Conservation (phyloP, 2,113 vertebrate genomes). For the Nematolebias whitei region DNA sequence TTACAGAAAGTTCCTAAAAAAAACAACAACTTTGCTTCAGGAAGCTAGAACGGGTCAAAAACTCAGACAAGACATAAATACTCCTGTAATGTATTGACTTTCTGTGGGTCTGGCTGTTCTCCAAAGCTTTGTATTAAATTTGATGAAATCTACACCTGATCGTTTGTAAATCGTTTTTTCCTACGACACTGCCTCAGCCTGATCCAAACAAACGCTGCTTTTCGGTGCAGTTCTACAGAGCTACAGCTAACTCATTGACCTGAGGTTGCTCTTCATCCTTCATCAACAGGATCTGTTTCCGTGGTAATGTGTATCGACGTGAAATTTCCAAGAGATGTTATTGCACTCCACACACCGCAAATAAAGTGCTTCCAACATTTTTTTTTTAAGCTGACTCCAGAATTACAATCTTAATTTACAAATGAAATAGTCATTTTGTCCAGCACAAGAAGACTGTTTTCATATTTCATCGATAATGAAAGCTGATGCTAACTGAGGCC, state of each 20-base stretch:
- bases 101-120: too few relatives aligned
- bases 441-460: slow-evolving; percentile 34
- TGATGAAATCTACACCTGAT: too few relatives aligned
- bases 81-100: too few relatives aligned
- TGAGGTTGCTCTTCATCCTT: slow-evolving; percentile 36
- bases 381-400: slow-evolving; percentile 19
- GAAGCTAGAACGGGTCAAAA: too few relatives aligned
- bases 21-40: too few relatives aligned
- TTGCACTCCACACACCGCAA: slow-evolving; percentile 6
- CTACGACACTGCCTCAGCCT: slow-evolving; percentile 54
- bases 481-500: slow-evolving; percentile 36
- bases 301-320: slow-evolving; percentile 22
- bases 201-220: slow-evolving; percentile 34
- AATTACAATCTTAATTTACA: slow-evolving; percentile 18
- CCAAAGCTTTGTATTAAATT: too few relatives aligned
- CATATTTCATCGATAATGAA: slow-evolving; percentile 54
- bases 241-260: slow-evolving; percentile 53
- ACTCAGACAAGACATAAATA: too few relatives aligned
- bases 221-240: slow-evolving; percentile 55
- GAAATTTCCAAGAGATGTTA: slow-evolving; percentile 24
- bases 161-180: too few relatives aligned
- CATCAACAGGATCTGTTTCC: slow-evolving; percentile 14
- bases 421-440: slow-evolving; percentile 27
- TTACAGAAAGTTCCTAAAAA: too few relatives aligned
- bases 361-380: slow-evolving; percentile 8